These are phyloP conservation scores for Vireo altiloquus DNA, from an alignment of 2,113 vertebrate genomes.

Conservation along the genomic window DNA sequence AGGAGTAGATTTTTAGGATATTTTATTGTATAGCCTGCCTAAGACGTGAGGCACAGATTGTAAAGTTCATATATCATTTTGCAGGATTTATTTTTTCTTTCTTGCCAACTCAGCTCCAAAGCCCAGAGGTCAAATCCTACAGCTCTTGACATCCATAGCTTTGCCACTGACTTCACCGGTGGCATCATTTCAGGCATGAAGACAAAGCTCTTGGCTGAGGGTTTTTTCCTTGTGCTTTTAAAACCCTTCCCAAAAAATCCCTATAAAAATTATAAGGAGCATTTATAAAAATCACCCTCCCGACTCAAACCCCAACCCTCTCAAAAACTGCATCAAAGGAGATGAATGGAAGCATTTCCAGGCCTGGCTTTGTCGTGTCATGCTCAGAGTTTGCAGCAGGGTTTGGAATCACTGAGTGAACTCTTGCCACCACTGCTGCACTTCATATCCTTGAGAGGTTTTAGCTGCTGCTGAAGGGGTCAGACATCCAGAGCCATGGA, in stretches of 20 bases:
- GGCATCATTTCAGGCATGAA: conserved; percentile 11
- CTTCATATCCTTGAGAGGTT: not conserved
- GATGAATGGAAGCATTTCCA: not conserved
- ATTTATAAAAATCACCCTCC: not conserved
- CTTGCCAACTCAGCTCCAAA: conserved; percentile 14
- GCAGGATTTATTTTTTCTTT: conserved; percentile 37
- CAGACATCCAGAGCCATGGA: not conserved
- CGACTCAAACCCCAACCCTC: not conserved
- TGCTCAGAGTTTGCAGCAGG: not conserved
- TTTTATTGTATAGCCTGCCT: not conserved
- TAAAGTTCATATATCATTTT: conserved; percentile 25
- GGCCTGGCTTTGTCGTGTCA: not conserved
- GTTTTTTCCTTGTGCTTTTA: not conserved
- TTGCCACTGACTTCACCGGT: conserved; percentile 27
- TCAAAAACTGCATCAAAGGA: not conserved
- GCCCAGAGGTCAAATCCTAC: conserved; percentile 9
- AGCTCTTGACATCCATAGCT: not conserved
- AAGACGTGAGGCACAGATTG: not conserved
- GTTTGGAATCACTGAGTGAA: not conserved
- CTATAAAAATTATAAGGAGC: not conserved
- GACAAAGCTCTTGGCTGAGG: not conserved
- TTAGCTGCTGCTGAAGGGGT: not conserved
- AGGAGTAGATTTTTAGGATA: not conserved
- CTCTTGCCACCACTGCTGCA: too few relatives aligned
- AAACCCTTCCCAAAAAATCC: not conserved